Conservation (phyloP, 2,888 invertebrate species). For the Temnothorax ravouxi region DNA sequence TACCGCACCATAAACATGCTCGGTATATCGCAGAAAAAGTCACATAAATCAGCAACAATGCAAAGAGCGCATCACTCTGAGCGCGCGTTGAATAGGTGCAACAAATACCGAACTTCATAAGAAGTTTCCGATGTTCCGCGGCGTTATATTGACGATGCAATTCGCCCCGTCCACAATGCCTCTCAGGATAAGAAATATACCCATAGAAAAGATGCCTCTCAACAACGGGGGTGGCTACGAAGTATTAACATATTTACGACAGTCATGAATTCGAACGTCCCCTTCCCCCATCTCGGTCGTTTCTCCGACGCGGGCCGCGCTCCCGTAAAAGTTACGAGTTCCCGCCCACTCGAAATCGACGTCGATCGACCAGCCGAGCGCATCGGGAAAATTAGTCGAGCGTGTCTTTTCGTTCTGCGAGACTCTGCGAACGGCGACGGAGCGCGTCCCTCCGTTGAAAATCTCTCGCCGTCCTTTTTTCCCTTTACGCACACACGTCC, state of each 20-base stretch:
- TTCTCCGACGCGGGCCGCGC: constrained; percentile 48
- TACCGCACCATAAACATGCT: constrained; percentile 17
- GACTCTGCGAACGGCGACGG: constrained; percentile 53
- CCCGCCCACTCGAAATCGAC: constrained; percentile 66
- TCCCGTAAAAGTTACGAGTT: constrained; percentile 35
- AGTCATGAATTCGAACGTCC: constrained; percentile 77
- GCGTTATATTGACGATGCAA: constrained; percentile 72
- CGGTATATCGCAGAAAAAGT: constrained; percentile 16
- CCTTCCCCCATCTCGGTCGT: constrained; percentile 2
- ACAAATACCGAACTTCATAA: constrained; percentile 70
- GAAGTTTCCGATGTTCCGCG: constrained; percentile 68
- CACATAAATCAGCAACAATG: constrained; percentile 39
- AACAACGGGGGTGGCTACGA: constrained; percentile 63
- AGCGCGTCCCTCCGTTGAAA: constrained; percentile 44
- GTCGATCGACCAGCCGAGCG: constrained; percentile 69
- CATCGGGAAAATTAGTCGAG: constrained; percentile 75
- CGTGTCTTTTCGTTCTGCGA: constrained; percentile 70
- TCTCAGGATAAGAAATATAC: constrained; percentile 68
- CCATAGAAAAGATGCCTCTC: constrained; percentile 60
- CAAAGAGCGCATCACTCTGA: constrained; percentile 24
- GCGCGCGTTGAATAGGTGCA: constrained; percentile 59
- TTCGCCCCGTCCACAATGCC: constrained; percentile 68
- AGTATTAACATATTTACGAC: constrained; percentile 78
- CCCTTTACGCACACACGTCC: constrained; percentile 40
- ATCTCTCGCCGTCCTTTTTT: constrained; percentile 40